Conservation (phyloP, 1,140 invertebrate genomes). For the Pseudomyrmex concolor region DNA sequence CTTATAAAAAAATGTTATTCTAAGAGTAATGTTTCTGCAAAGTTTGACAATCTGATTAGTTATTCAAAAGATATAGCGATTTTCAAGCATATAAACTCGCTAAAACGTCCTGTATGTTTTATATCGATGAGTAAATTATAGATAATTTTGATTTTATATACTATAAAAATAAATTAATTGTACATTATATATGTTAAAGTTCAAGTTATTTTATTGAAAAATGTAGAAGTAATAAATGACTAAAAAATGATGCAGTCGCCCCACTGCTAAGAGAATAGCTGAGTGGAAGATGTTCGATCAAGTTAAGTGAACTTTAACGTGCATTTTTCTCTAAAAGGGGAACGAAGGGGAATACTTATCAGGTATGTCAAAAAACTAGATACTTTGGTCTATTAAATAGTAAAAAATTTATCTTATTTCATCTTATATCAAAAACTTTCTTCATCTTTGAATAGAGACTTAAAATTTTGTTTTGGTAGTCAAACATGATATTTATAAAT, state of each 20-base stretch:
- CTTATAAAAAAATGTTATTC: no score
- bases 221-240: background rate
- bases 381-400: constrained; percentile 5
- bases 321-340: background rate
- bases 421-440: background rate
- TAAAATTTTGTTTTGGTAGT: background rate
- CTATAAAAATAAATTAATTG: no score
- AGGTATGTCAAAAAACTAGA: background rate
- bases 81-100: no score
- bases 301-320: no score
- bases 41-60: no score
- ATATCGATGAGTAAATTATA: no score
- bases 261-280: no score
- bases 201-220: constrained; percentile 5
- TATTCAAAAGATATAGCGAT: no score
- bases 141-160: no score
- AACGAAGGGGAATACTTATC: background rate
- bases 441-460: constrained; percentile 3
- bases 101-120: no score
- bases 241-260: background rate
- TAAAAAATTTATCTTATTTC: background rate
- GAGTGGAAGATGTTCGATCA: no score
- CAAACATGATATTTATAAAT: constrained; percentile 7
- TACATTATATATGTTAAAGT: background rate
- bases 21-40: no score